A percentile compares a stretch with the other conserved stretches of the same genome.
Conservation (phyloP, 2,888 invertebrate species). For the Pollenia griseotomentosa region DNA sequence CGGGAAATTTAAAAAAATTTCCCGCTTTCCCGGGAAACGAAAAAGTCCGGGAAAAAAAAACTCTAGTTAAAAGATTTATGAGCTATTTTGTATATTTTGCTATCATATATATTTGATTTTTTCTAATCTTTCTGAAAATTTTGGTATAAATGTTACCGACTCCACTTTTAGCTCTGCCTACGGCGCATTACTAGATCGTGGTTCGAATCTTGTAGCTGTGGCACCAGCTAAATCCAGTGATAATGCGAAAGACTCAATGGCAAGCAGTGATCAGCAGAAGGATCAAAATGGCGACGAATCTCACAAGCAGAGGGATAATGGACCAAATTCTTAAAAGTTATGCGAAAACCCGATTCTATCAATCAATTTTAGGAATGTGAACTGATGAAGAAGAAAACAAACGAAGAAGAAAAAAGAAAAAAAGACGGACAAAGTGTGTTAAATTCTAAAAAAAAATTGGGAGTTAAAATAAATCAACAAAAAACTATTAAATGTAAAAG, state of each 20-base stretch:
- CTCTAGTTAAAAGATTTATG: no score
- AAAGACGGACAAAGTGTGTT: constrained; percentile 37
- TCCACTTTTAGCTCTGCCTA: constrained; percentile 84
- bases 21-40: no score
- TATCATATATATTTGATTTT: no score
- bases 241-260: constrained; percentile 63
- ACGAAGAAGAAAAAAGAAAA: neutral
- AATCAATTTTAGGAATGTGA: constrained; percentile 16
- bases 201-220: constrained; percentile 78
- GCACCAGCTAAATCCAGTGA: constrained; percentile 76
- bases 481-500: no score
- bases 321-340: constrained; percentile 58
- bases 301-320: constrained; percentile 52
- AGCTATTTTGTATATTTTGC: no score
- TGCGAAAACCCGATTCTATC: neutral
- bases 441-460: constrained; percentile 35
- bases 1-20: no score
- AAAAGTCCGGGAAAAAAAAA: no score
- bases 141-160: no score
- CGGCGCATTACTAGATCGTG: constrained; percentile 83
- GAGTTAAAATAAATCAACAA: neutral
- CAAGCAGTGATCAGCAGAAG: constrained; percentile 49
- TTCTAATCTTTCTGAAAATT: no score
- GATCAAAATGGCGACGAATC: constrained; percentile 38
- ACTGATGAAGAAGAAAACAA: neutral